Evolutionary conservation across 2,113 vertebrate genomes (phyloP), one percentile per base, ranked within the genome.

Genomic region (Brienomyrus longianalis): DNA sequence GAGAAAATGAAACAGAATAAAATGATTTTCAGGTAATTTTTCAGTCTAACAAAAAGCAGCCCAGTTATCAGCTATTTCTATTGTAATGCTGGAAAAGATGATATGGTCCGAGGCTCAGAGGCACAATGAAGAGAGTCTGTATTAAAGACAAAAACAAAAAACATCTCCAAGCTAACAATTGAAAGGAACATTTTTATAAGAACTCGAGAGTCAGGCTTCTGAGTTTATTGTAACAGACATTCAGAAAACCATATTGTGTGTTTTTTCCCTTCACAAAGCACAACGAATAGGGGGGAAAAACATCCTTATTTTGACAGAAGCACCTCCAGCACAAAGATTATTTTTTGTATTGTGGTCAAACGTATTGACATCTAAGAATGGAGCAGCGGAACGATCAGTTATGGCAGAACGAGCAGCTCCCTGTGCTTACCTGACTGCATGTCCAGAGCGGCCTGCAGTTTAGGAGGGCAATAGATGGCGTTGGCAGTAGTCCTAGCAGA

Each of bases 401-500:
- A 19, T 6, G 35, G 45, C 35, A 77, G 50, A 7, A n/a, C 4
- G 19, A 27, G 48, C 45, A n/a, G 48, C 19, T 43, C 0, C 19
- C 7, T 7, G 39, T 17, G 89, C 88, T 94, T 95, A 98, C 98
- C 98, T 96, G 98, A 99, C 95, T 99, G 98, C 98, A 99, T 99
- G 95, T 99, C 98, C 93, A 99, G 95, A 0, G 98, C 98, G 43
- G 98, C 98, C 92, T 99, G 98, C 92, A 99, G 96, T 93, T 99
- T 99, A 13, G 98, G 98, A 3, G 98, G 98, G 91, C 98, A 99
- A 95, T 99, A 99, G 90, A 99, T 99, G 92, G 97, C 98, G 10
- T 99, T 99, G 94, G 98, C 98, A 86, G 98, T 99, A 90, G 98
- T 99, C 91, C 98, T 96, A 90, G 98, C 98, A 5, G 98, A 99